phyloP scores from a whole-genome alignment of 2,888 invertebrate genomes.

The Brachylomia viminalis region DNA sequence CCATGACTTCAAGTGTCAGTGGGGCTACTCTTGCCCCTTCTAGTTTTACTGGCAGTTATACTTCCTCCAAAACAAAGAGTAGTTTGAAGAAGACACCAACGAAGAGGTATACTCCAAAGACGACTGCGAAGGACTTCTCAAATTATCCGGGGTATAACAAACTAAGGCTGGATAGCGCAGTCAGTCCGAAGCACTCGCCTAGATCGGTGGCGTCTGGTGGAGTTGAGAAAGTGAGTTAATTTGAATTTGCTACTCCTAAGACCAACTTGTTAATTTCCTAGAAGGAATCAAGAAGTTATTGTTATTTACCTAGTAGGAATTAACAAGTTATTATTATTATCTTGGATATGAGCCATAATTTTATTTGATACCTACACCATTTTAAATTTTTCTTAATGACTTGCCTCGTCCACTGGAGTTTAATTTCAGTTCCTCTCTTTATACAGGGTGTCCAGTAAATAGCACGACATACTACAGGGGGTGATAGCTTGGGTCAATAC shows the following conservation, averaged over 20 bases:
- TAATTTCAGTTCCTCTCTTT: neutral
- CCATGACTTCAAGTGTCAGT: constrained; percentile 82
- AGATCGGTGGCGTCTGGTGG: constrained; percentile 73
- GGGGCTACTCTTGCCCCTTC: constrained; percentile 86
- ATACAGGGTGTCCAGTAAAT: too few relatives aligned
- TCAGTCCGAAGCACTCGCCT: constrained; percentile 88
- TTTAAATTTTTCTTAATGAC: neutral
- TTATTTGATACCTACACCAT: neutral
- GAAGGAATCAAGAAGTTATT: neutral
- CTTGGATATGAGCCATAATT: neutral
- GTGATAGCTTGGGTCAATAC: too few relatives aligned
- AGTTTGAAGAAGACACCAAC: constrained; percentile 86
- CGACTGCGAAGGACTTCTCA: constrained; percentile 78
- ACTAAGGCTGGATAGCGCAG: constrained; percentile 86
- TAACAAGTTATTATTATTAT: neutral
- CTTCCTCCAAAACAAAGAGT: constrained; percentile 85
- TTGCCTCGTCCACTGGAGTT: neutral
- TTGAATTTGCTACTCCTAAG: neutral
- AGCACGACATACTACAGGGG: too few relatives aligned
- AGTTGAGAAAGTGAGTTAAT: constrained; percentile 80
- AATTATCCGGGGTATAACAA: constrained; percentile 87
- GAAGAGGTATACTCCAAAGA: constrained; percentile 83
- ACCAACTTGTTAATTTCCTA: neutral
- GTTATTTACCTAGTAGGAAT: neutral
- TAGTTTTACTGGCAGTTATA: constrained; percentile 83